phyloP scores from a whole-genome alignment of 2,888 invertebrate genomes.

The Nasonia oneida region DNA sequence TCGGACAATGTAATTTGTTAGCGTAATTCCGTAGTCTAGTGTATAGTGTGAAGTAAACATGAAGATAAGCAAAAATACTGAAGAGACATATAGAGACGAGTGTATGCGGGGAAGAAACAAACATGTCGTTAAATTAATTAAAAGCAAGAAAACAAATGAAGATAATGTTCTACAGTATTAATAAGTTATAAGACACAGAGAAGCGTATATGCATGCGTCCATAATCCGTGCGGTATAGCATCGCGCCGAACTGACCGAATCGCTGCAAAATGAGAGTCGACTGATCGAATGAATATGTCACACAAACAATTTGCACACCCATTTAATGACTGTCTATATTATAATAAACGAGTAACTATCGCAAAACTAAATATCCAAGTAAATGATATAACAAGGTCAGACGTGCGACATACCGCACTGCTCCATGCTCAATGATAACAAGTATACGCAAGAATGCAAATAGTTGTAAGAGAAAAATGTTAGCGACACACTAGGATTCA shows the following conservation, averaged over 20 bases:
- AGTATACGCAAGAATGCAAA: conserved; percentile 58
- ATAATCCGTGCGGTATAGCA: conserved; percentile 7
- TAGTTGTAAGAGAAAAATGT: conserved; percentile 64
- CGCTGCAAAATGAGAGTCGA: conserved; percentile 5
- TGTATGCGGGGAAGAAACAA: conserved; percentile 41
- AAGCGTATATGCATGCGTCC: conserved; percentile 56
- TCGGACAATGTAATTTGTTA: conserved; percentile 58
- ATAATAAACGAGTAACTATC: background rate
- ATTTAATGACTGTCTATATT: background rate
- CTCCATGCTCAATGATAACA: conserved; percentile 64
- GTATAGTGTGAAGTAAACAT: conserved; percentile 58
- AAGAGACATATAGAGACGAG: conserved; percentile 18
- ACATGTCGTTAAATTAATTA: conserved; percentile 67
- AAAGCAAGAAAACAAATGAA: conserved; percentile 56
- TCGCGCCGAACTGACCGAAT: conserved; percentile 10
- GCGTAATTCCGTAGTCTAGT: conserved; percentile 59
- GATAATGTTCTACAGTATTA: conserved; percentile 77
- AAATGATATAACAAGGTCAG: background rate
- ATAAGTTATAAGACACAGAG: conserved; percentile 71
- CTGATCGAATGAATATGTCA: conserved; percentile 9
- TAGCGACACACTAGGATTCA: conserved; percentile 71
- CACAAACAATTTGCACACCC: background rate
- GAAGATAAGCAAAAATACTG: conserved; percentile 29
- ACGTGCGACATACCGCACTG: conserved; percentile 13
- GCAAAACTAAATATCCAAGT: background rate